These are phyloP conservation scores for Cabera pusaria DNA, from an alignment of 2,888 invertebrate species.

Conservation along the genomic window DNA sequence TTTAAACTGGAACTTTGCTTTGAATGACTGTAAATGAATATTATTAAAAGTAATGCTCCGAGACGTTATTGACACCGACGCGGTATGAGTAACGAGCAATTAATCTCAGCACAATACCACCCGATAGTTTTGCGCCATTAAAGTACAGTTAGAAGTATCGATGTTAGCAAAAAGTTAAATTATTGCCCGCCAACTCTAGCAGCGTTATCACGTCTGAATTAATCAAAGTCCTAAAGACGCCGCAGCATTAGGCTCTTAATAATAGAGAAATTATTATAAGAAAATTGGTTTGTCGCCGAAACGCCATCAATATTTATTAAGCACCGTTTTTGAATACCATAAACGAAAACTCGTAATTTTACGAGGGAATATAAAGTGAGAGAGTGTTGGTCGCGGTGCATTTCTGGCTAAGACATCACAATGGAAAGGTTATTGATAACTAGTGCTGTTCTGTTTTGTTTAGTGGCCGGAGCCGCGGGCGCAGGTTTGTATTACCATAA, in stretches of 20 bases:
- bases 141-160: constrained; percentile 35
- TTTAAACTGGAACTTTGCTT: too few species aligned
- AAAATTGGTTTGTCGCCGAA: constrained; percentile 49
- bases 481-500: constrained; percentile 47
- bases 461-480: constrained; percentile 30
- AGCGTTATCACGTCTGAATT: constrained; percentile 25
- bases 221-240: constrained; percentile 32
- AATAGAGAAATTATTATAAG: constrained; percentile 49
- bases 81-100: constrained; percentile 11
- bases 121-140: constrained; percentile 25
- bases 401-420: constrained; percentile 49
- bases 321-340: constrained; percentile 56
- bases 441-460: constrained; percentile 32
- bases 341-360: constrained; percentile 56
- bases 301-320: constrained; percentile 53
- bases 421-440: constrained; percentile 47
- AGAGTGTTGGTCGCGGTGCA: constrained; percentile 48
- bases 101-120: constrained; percentile 22
- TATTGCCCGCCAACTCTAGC: constrained; percentile 21
- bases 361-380: constrained; percentile 60
- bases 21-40: too few species aligned
- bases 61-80: constrained; percentile 1
- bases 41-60: too few species aligned
- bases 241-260: constrained; percentile 45
- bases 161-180: constrained; percentile 22